A percentile compares a stretch with the other conserved stretches of the same genome.
Conservation (phyloP, 2,113 vertebrate genomes). For the Hymenochirus boettgeri region DNA sequence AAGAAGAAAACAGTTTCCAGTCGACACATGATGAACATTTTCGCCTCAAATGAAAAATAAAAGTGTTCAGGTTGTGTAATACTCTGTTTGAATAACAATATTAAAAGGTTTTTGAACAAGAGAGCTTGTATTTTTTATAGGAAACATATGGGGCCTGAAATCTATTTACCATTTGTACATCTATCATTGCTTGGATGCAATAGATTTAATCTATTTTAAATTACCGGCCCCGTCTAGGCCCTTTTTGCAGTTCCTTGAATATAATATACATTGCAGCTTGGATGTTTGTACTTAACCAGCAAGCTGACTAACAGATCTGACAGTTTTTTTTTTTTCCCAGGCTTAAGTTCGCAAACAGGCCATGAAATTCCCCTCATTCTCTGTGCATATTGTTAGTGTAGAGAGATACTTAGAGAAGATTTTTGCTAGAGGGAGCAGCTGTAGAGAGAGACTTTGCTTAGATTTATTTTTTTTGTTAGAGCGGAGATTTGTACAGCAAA, state of each 20-base stretch:
- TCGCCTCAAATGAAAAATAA: constrained; percentile 1
- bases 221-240: constrained; percentile 8
- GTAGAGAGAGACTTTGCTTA: too few relatives aligned
- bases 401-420: too few relatives aligned
- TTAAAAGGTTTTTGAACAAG: not conserved
- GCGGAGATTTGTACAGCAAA: too few relatives aligned
- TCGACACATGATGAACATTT: not conserved
- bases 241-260: constrained; percentile 5
- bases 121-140: not conserved
- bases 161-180: not conserved
- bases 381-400: constrained; percentile 4
- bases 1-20: too few relatives aligned
- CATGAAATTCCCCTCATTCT: constrained; percentile 12
- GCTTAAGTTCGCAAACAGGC: constrained; percentile 3
- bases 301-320: constrained; percentile 15
- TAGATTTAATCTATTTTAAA: constrained; percentile 27
- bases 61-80: not conserved
- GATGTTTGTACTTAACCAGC: constrained; percentile 19
- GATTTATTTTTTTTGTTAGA: too few relatives aligned
- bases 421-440: too few relatives aligned
- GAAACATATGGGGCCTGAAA: constrained; percentile 10
- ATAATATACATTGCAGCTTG: constrained; percentile 22
- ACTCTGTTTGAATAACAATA: not conserved
- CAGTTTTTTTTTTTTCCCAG: too few relatives aligned
- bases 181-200: constrained; percentile 20